Percentiles rank a stretch among this genome's conserved stretches.
phyloP scores from a whole-genome alignment of 92 coral and sea anemone genomes.

The Porites lobata region DNA sequence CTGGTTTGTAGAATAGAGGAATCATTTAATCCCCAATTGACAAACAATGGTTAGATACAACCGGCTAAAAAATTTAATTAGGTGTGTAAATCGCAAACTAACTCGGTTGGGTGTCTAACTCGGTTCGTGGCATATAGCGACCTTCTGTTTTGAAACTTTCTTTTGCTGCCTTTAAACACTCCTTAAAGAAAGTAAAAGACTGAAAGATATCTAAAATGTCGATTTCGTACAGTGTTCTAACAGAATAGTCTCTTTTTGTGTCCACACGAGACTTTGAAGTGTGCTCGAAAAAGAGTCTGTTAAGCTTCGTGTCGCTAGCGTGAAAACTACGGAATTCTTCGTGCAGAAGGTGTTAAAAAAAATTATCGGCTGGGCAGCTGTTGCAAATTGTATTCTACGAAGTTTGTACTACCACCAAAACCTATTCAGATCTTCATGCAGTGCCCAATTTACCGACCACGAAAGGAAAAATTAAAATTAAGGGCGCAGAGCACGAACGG shows the following conservation, averaged over 20 bases:
- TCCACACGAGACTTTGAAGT: neutral
- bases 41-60: constrained; percentile 42
- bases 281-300: constrained; percentile 16
- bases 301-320: constrained; percentile 26
- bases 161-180: neutral
- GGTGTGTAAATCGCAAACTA: constrained; percentile 31
- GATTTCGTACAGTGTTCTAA: neutral
- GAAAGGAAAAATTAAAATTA: neutral
- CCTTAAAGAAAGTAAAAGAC: neutral
- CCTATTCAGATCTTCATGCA: neutral
- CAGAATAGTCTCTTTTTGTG: neutral
- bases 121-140: constrained; percentile 6
- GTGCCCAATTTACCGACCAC: neutral
- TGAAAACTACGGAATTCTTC: constrained; percentile 12
- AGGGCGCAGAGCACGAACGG: neutral
- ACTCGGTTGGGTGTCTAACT: constrained; percentile 31
- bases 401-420: neutral
- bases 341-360: constrained; percentile 19
- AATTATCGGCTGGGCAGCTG: constrained; percentile 45
- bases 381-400: constrained; percentile 18
- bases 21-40: constrained; percentile 39
- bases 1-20: constrained; percentile 19
- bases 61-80: constrained; percentile 49
- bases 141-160: constrained; percentile 40
- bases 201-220: neutral